phyloP scores from a whole-genome alignment of 2,888 invertebrate genomes.

The Eulithis testata region DNA sequence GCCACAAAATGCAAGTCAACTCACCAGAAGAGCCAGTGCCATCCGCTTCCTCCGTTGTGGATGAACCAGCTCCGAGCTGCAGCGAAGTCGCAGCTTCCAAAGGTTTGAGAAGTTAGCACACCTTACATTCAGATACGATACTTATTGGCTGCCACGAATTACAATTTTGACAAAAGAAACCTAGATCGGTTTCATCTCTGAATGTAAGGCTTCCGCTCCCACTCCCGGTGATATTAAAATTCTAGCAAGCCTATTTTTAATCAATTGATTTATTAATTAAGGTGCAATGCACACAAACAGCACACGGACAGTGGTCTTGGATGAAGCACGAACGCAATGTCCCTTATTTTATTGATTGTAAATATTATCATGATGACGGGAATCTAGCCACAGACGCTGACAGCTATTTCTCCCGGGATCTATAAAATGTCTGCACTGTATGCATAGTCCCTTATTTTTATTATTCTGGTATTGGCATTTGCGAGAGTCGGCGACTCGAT shows the following conservation, averaged over 20 bases:
- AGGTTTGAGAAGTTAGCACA: slow-evolving; percentile 56
- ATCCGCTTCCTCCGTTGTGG: slow-evolving; percentile 70
- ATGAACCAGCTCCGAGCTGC: slow-evolving; percentile 54
- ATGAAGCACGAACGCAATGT: neutral
- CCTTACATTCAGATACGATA: no score
- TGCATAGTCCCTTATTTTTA: no score
- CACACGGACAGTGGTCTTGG: neutral
- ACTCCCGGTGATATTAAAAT: no score
- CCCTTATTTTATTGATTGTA: neutral
- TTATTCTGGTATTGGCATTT: no score
- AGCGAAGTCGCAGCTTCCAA: slow-evolving; percentile 63
- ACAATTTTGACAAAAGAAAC: no score
- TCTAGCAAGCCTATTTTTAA: no score
- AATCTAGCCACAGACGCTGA: no score
- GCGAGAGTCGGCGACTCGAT: neutral
- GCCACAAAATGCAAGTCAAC: slow-evolving; percentile 95
- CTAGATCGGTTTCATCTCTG: no score
- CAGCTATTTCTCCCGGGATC: no score
- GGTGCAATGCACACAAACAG: neutral
- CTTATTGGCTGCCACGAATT: no score
- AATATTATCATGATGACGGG: neutral
- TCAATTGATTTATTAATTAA: neutral
- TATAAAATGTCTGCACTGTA: no score
- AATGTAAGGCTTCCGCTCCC: no score
- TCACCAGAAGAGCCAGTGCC: slow-evolving; percentile 68